Conservation (phyloP, 2,797 vertebrate species). For the Micromesistius poutassou region DNA sequence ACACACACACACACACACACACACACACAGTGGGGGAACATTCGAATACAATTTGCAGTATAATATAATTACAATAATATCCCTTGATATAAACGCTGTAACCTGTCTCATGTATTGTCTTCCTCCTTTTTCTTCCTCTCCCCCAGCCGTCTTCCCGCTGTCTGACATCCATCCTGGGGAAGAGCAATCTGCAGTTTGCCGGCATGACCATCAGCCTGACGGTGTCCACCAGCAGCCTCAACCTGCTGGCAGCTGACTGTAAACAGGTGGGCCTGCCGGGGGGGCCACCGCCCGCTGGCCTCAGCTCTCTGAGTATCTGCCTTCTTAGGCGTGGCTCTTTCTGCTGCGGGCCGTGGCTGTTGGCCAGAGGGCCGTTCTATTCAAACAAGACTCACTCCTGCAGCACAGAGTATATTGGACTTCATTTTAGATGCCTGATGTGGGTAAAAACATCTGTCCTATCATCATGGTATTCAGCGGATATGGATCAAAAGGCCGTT, state of each 20-base stretch:
- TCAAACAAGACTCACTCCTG: not conserved
- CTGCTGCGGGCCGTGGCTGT: not conserved
- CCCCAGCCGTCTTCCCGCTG: slow-evolving; percentile 84
- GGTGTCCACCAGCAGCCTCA: slow-evolving; percentile 97
- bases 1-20: slow-evolving; percentile 28
- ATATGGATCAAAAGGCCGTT: not conserved
- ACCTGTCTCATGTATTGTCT: not conserved
- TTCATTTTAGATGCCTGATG: not conserved
- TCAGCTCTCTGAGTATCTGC: not conserved
- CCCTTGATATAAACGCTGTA: not conserved
- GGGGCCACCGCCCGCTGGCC: not conserved
- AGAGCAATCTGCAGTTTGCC: slow-evolving; percentile 97
- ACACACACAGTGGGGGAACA: not conserved
- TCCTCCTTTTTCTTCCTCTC: not conserved
- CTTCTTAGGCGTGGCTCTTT: not conserved
- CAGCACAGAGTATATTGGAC: not conserved
- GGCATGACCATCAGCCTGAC: slow-evolving; percentile 96
- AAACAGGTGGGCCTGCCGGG: slow-evolving; percentile 83
- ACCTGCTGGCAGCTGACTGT: slow-evolving; percentile 95
- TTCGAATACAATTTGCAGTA: not conserved
- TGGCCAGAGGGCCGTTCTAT: not conserved
- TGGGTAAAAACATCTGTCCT: not conserved
- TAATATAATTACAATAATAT: not conserved
- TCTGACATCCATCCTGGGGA: slow-evolving; percentile 89
- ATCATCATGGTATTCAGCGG: not conserved